Evolutionary conservation across 2,113 vertebrate species (phyloP), one percentile per base, ranked within the genome.

Genomic region (Takifugu flavidus): DNA sequence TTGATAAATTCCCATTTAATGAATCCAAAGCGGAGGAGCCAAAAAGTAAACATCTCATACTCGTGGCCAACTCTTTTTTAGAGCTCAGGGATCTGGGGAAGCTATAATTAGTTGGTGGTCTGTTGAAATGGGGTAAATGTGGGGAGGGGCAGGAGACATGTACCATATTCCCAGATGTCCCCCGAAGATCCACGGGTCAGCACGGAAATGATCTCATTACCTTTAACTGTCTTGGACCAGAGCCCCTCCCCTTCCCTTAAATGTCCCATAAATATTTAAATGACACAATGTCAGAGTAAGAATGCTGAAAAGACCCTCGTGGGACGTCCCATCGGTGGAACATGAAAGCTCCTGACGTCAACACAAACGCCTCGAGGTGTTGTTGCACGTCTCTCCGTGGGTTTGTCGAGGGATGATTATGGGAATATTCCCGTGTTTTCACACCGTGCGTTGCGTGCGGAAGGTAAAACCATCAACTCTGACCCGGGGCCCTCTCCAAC

Each of bases 111-210:
- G 75, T 69, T 54, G 67, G 84, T 86, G 89, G 88, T 88, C 90
- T 92, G 78, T 96, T 94, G 94, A 92, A 95, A 95, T 91, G 93
- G 92, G 91, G 93, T 93, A 92, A 92, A 91, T 92, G 92, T 92
- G 91, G 92, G 92, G 91, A 20, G 20, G 90, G 86, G 93, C 88
- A 90, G 91, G 93, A 92, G 92, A 64, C 93, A 93, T 91, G 91
- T 89, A 90, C 89, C 93, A 94, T 94, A 96, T 96, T 95, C 93
- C 93, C 96, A 96, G 94, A 96, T 96, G 94, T 91, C 92, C 89
- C 92, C 91, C 85, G 87, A 94, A 86, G 34, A 10, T 39, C 82
- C 83, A 82, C 89, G 92, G 93, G 94, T 95, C 94, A 93, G 62
- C 52, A 82, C 83, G 80, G 84, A 89, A 91, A 93, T 92, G 90